A percentile compares a stretch with the other conserved stretches of the same genome.
Conservation (phyloP, 2,113 vertebrate genomes). For the Actenoides lindsayi region DNA sequence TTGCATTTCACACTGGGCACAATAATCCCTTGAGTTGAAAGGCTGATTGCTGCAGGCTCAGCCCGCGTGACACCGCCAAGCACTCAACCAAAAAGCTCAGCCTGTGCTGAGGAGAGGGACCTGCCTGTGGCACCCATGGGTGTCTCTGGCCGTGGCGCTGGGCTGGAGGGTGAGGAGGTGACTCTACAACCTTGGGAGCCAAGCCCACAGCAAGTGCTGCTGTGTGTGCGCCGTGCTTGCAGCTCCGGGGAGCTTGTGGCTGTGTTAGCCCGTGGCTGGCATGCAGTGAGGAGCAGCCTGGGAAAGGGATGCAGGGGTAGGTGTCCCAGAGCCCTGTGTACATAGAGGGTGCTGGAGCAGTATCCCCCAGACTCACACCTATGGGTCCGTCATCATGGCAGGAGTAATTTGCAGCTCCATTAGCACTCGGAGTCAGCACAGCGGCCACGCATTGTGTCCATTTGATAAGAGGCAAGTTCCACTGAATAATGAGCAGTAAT, state of each 20-base stretch:
- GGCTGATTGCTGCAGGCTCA: background rate
- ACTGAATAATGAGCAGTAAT: slow-evolving; percentile 73
- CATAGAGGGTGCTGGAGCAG: accelerated
- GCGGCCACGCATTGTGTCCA: slow-evolving; percentile 5
- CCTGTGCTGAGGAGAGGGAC: accelerated
- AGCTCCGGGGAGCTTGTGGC: background rate
- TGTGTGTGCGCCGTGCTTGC: accelerated
- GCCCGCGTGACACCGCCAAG: accelerated
- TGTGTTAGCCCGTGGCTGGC: accelerated
- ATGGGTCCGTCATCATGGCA: background rate
- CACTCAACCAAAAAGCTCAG: accelerated
- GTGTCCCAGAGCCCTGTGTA: accelerated
- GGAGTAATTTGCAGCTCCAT: slow-evolving; percentile 59
- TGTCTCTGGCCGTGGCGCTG: accelerated
- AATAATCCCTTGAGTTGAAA: background rate
- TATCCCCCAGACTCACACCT: background rate
- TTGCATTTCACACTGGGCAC: background rate
- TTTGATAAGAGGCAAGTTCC: slow-evolving; percentile 60
- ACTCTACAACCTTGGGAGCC: background rate
- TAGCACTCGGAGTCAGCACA: background rate
- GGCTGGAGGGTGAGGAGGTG: background rate
- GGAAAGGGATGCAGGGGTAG: background rate
- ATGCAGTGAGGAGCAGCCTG: background rate
- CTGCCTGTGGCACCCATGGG: background rate
- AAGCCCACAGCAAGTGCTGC: accelerated